phyloP scores from a whole-genome alignment of 2,888 invertebrate species.

The Epirrhoe tristata region DNA sequence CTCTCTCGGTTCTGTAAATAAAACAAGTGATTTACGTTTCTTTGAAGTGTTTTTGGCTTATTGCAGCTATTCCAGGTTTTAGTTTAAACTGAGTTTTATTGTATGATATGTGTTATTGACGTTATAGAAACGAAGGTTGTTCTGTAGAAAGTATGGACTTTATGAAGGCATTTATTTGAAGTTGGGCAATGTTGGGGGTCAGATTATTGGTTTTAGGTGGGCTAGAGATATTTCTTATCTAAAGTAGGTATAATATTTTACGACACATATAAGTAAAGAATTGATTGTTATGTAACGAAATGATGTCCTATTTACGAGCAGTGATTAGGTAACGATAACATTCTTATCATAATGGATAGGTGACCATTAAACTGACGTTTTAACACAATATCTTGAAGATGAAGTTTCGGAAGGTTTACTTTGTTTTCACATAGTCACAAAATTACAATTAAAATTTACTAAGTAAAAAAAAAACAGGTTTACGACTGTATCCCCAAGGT shows the following conservation, averaged over 20 bases:
- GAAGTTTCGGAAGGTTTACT: too few species aligned
- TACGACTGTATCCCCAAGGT: too few species aligned
- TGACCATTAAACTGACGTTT: not conserved
- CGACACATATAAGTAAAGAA: not conserved
- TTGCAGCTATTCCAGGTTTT: constrained; percentile 48
- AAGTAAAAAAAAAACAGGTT: too few species aligned
- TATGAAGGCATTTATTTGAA: constrained; percentile 23
- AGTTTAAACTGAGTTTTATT: constrained; percentile 41
- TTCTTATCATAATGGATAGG: not conserved
- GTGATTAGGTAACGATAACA: not conserved
- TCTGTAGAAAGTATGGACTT: constrained; percentile 21
- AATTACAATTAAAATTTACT: too few species aligned
- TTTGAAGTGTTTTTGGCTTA: constrained; percentile 48
- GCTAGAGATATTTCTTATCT: constrained; percentile 9
- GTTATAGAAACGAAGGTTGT: constrained; percentile 27
- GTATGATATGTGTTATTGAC: constrained; percentile 37
- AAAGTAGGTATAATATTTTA: not conserved
- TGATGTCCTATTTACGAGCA: not conserved
- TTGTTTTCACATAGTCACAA: too few species aligned
- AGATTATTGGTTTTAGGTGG: constrained; percentile 15
- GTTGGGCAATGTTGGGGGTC: constrained; percentile 16
- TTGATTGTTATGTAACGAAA: not conserved
- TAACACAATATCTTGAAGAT: not conserved
- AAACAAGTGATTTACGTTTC: constrained; percentile 54
- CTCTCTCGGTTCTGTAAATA: constrained; percentile 55